A percentile compares a stretch with the other conserved stretches of the same genome.
phyloP scores from a whole-genome alignment of 2,888 invertebrate species.

The Pelosia muscerda region DNA sequence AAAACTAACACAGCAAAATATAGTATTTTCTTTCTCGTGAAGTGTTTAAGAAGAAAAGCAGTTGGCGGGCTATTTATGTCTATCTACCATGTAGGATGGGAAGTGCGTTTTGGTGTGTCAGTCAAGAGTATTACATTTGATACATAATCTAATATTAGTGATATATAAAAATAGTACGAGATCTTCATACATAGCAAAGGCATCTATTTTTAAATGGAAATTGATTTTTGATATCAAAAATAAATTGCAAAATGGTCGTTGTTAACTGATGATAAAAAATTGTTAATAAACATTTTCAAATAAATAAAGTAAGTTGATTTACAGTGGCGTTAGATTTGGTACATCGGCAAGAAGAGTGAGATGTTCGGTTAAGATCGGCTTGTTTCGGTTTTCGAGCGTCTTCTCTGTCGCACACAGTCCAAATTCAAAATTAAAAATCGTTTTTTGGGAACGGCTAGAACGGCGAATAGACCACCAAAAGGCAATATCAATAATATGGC shows the following conservation, averaged over 20 bases:
- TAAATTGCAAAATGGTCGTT: background rate
- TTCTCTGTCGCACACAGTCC: too few species aligned
- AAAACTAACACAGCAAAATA: too few species aligned
- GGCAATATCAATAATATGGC: too few species aligned
- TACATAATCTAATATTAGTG: conserved; percentile 23
- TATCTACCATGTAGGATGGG: too few species aligned
- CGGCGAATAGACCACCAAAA: too few species aligned
- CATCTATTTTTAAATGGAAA: conserved; percentile 12
- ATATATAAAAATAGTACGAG: conserved; percentile 40
- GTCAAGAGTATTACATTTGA: conserved; percentile 12
- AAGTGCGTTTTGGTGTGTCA: conserved; percentile 18
- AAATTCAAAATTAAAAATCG: too few species aligned
- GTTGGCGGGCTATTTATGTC: background rate
- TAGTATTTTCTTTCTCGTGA: too few species aligned
- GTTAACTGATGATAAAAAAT: background rate
- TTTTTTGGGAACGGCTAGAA: too few species aligned
- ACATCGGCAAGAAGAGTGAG: background rate
- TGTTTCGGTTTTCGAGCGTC: background rate
- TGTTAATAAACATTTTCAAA: background rate
- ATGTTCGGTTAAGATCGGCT: background rate
- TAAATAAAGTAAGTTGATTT: background rate
- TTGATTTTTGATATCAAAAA: conserved; percentile 32
- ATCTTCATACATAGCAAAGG: conserved; percentile 35
- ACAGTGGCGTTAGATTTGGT: background rate
- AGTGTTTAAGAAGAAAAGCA: background rate